Base-by-base conservation (phyloP, 2,888 invertebrate species). In the Callyntrura guangdongensis region DNA sequence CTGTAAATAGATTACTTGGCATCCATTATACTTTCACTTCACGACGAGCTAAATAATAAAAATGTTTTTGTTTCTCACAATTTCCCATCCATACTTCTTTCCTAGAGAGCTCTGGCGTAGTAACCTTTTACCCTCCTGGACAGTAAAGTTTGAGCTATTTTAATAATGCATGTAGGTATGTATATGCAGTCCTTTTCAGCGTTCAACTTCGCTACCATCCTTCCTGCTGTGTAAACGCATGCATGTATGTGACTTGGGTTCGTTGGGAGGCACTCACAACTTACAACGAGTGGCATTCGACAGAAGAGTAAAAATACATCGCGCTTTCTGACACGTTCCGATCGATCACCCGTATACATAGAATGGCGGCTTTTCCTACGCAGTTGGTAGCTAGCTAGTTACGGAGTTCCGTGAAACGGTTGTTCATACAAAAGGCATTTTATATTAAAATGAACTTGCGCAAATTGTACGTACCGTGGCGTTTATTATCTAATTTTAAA, bases 291-390 rank as follows among this genome's bases (percentile, higher is more conserved):
- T 86, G 86, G 59, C 61, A 61, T 36, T 86, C 20, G 49, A 14
- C 25, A 20, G 20, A 20, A 20, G 20, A 20, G 20, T 47, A 74
- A 86, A 86, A 86, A 86, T 86, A n/a, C n/a, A 86, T 86, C 86
- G 74, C 86, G 61, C 74, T 86, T 22, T 22, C 74, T 86, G 86
- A 86, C 86, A 86, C 36, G 86, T 20, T 74, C 20, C 74, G 86
- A 86, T 86, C 86, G 86, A 86, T 86, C 86, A 86, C 86, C 45
- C 12, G 6, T 6, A 36, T 36, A 36, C 36, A 36, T 36, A 56
- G 4, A 2, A 36, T 36, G 36, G 36, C 36, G 2, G 36, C 49
- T 36, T 36, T 36, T 36, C 3, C 36, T 36, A 36, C 36, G 36
- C 36, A 36, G 36, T 6, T 36, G 36, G 36, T 36, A 36, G 6